phyloP scores from a whole-genome alignment of 2,888 invertebrate species.

The Lordiphosa fenestrarum region DNA sequence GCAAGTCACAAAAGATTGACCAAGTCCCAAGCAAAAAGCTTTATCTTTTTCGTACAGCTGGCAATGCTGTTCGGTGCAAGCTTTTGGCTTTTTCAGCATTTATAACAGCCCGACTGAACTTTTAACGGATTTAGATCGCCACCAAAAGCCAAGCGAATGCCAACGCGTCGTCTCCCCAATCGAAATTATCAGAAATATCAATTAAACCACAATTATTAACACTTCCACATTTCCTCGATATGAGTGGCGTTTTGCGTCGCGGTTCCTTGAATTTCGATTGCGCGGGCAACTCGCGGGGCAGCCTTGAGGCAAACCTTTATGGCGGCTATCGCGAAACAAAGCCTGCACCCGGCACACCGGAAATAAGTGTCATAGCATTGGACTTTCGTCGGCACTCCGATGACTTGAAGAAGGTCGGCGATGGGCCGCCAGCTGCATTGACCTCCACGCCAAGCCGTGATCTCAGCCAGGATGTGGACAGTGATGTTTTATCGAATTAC shows the following conservation, averaged over 20 bases:
- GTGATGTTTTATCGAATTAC: conserved; percentile 82
- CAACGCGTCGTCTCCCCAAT: conserved; percentile 38
- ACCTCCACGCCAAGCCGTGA: conserved; percentile 25
- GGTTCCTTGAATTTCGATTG: conserved; percentile 76
- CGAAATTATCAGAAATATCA: conserved; percentile 39
- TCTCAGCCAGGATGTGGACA: conserved; percentile 76
- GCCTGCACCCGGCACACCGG: conserved; percentile 71
- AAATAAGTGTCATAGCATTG: conserved; percentile 78
- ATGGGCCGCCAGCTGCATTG: background rate
- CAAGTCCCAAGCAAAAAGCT: conserved; percentile 13
- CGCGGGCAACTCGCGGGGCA: conserved; percentile 61
- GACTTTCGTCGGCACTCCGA: conserved; percentile 77
- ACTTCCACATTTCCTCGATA: conserved; percentile 26
- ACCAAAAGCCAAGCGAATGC: conserved; percentile 46
- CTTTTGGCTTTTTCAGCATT: conserved; percentile 51
- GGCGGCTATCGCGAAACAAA: conserved; percentile 73
- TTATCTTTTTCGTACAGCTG: conserved; percentile 27
- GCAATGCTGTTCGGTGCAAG: conserved; percentile 39
- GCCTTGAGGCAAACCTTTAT: conserved; percentile 69
- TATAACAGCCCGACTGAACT: conserved; percentile 64
- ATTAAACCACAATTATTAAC: conserved; percentile 11
- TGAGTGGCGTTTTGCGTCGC: conserved; percentile 78
- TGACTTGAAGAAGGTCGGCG: conserved; percentile 70
- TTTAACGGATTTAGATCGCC: conserved; percentile 74
- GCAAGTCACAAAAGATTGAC: no score